These are phyloP conservation scores for Pyrgus malvae DNA, from an alignment of 2,888 invertebrate genomes.

Conservation along the genomic window DNA sequence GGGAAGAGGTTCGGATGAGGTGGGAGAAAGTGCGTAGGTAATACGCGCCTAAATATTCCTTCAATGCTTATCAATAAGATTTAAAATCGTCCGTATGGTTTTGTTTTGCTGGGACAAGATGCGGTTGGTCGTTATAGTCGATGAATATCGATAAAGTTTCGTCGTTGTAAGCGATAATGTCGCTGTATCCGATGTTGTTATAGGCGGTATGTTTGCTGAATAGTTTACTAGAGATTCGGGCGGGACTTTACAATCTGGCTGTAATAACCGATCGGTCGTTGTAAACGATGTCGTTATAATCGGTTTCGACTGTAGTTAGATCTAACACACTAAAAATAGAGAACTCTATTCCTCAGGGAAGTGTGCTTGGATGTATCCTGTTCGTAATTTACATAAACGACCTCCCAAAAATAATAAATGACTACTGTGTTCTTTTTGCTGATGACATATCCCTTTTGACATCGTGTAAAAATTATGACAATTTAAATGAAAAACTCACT, in stretches of 20 bases:
- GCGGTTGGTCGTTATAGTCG: conserved; percentile 34
- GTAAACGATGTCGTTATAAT: conserved; percentile 12
- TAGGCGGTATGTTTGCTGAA: not conserved
- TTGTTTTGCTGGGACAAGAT: conserved; percentile 34
- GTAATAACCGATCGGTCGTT: conserved; percentile 9
- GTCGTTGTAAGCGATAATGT: not conserved
- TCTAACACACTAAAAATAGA: too few relatives aligned
- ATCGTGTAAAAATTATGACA: too few relatives aligned
- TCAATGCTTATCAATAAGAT: conserved; percentile 34
- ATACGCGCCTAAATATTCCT: too few relatives aligned
- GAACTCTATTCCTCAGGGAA: too few relatives aligned
- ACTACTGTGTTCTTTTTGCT: too few relatives aligned
- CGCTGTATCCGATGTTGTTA: not conserved
- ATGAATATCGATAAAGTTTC: conserved; percentile 29
- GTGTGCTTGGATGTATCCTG: too few relatives aligned
- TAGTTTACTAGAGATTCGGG: not conserved
- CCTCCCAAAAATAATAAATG: too few relatives aligned
- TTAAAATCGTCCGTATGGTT: conserved; percentile 34
- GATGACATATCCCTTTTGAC: too few relatives aligned
- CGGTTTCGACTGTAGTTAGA: not conserved
- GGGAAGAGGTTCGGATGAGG: conserved; percentile 32
- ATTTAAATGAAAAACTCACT: too few relatives aligned
- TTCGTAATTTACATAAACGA: too few relatives aligned
- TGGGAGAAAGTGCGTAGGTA: too few relatives aligned
- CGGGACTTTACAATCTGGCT: conserved; percentile 7